These are phyloP conservation scores for Clunio marinus DNA, from an alignment of 2,888 invertebrate genomes.

Conservation along the genomic window DNA sequence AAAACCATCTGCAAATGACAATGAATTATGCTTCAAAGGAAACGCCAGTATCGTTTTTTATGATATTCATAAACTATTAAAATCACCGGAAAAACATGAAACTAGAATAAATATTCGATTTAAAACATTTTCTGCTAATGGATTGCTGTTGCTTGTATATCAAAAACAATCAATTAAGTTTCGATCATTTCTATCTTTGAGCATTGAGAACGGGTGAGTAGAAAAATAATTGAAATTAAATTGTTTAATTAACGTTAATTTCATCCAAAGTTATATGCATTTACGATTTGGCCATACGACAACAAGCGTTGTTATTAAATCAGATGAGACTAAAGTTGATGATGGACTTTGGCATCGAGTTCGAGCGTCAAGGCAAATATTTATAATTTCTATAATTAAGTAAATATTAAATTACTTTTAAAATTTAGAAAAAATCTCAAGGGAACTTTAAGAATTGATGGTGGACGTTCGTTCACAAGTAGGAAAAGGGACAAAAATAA, in stretches of 20 bases:
- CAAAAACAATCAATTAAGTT: slow-evolving; percentile 44
- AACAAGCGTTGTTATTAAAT: slow-evolving; percentile 77
- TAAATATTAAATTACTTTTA: slow-evolving; percentile 19
- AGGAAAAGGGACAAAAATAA: not conserved
- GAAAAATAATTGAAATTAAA: slow-evolving; percentile 12
- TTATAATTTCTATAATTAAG: not conserved
- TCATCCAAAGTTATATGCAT: slow-evolving; percentile 48
- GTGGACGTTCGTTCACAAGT: slow-evolving; percentile 55
- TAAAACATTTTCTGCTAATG: slow-evolving; percentile 65
- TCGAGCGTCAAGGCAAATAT: slow-evolving; percentile 64
- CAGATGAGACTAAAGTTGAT: slow-evolving; percentile 79
- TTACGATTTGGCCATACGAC: slow-evolving; percentile 81
- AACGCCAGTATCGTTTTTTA: not conserved
- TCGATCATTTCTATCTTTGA: slow-evolving; percentile 78
- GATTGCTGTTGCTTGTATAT: slow-evolving; percentile 83
- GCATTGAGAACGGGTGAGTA: slow-evolving; percentile 66
- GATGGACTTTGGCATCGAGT: slow-evolving; percentile 82
- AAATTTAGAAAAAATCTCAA: slow-evolving; percentile 72
- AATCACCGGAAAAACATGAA: slow-evolving; percentile 54
- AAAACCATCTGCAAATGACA: not conserved
- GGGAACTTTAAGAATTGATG: slow-evolving; percentile 85
- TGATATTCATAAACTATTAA: not conserved
- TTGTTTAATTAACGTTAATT: too few relatives aligned
- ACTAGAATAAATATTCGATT: slow-evolving; percentile 86
- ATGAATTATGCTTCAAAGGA: slow-evolving; percentile 3